phyloP scores from a whole-genome alignment of 2,888 invertebrate genomes.

The Stenurella melanura region DNA sequence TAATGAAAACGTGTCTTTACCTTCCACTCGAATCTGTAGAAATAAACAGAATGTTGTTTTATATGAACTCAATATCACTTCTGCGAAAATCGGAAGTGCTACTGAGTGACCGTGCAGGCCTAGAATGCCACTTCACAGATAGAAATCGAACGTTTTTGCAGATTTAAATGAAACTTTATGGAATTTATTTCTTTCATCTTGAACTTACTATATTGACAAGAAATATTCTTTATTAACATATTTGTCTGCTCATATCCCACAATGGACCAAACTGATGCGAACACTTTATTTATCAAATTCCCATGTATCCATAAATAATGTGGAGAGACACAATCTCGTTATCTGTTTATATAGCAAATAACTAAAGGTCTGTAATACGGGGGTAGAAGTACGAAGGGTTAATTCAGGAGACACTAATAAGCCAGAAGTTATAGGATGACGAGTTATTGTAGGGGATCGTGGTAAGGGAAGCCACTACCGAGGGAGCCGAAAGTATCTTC shows the following conservation, averaged over 20 bases:
- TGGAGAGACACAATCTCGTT: slow-evolving; percentile 44
- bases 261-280: neutral
- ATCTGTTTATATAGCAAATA: slow-evolving; percentile 49
- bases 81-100: too few relatives aligned
- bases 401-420: slow-evolving; percentile 55
- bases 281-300: slow-evolving; percentile 39
- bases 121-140: too few relatives aligned
- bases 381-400: slow-evolving; percentile 53
- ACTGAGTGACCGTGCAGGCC: too few relatives aligned
- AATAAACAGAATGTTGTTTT: too few relatives aligned
- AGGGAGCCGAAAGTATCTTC: slow-evolving; percentile 44
- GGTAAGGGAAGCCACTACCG: slow-evolving; percentile 52
- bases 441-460: slow-evolving; percentile 51
- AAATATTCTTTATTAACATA: too few relatives aligned
- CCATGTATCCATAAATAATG: slow-evolving; percentile 46
- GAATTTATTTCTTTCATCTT: too few relatives aligned
- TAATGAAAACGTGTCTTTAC: too few relatives aligned
- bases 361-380: slow-evolving; percentile 36
- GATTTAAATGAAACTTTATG: too few relatives aligned
- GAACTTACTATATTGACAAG: too few relatives aligned
- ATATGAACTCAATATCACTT: too few relatives aligned
- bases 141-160: too few relatives aligned
- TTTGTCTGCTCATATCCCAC: neutral
- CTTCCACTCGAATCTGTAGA: too few relatives aligned
- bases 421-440: slow-evolving; percentile 56